phyloP scores from a whole-genome alignment of 1,140 invertebrate species.

The Dendrolimus kikuchii region DNA sequence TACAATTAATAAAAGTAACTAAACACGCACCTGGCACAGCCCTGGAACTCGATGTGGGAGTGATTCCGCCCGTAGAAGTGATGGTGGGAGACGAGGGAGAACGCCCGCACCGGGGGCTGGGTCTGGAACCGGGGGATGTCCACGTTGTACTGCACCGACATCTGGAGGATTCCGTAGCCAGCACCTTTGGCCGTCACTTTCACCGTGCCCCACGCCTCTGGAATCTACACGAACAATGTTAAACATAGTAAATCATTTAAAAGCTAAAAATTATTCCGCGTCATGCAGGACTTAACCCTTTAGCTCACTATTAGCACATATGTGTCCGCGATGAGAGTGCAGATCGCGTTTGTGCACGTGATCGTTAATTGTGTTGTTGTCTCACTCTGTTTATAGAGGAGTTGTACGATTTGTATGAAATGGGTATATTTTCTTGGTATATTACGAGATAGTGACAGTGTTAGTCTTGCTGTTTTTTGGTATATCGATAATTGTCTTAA shows the following conservation, averaged over 20 bases:
- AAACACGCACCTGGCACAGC: constrained; percentile 83
- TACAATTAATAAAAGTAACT: background rate
- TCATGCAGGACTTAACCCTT: too few relatives aligned
- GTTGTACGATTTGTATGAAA: too few relatives aligned
- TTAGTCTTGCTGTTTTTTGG: too few relatives aligned
- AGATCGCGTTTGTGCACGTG: too few relatives aligned
- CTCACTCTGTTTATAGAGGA: too few relatives aligned
- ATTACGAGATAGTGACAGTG: too few relatives aligned
- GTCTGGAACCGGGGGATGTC: constrained; percentile 91
- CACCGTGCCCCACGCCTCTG: constrained; percentile 93
- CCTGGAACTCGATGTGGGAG: constrained; percentile 89
- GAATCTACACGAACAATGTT: constrained; percentile 75
- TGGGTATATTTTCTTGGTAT: too few relatives aligned
- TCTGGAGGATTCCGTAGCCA: constrained; percentile 92
- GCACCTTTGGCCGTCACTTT: constrained; percentile 92
- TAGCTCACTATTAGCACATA: too few relatives aligned
- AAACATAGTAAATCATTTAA: background rate
- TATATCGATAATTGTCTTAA: too few relatives aligned
- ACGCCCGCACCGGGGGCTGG: constrained; percentile 84
- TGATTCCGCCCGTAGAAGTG: constrained; percentile 92
- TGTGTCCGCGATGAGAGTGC: too few relatives aligned
- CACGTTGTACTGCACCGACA: constrained; percentile 96
- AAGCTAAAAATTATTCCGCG: too few relatives aligned
- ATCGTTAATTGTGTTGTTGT: too few relatives aligned
- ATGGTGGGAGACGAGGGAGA: constrained; percentile 80